phyloP scores from a whole-genome alignment of 2,888 invertebrate species.

The Gerosis bhagava region DNA sequence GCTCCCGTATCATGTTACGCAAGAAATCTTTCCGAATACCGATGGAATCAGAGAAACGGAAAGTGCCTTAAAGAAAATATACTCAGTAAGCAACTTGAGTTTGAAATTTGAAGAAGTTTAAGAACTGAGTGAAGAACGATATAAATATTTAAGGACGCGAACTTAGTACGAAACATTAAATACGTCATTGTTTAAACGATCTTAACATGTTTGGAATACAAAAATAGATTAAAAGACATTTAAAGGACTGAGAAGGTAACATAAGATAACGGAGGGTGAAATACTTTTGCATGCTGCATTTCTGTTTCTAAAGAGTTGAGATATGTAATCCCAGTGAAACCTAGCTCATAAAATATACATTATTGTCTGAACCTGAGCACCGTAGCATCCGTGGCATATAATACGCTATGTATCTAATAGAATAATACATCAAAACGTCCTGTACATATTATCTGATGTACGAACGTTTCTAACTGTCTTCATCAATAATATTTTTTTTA shows the following conservation, averaged over 20 bases:
- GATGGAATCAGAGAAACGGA: slow-evolving; percentile 29
- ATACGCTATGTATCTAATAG: slow-evolving; percentile 58
- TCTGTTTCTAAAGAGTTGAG: slow-evolving; percentile 6
- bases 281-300: slow-evolving; percentile 4
- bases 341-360: slow-evolving; percentile 33
- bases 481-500: slow-evolving; percentile 78
- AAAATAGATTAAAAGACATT: not conserved
- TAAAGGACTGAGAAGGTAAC: slow-evolving; percentile 1
- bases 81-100: not conserved
- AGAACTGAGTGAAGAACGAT: too few species aligned
- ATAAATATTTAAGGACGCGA: slow-evolving; percentile 19
- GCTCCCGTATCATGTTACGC: slow-evolving; percentile 41
- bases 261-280: slow-evolving; percentile 10
- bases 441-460: slow-evolving; percentile 49
- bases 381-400: slow-evolving; percentile 46
- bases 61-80: slow-evolving; percentile 8
- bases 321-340: slow-evolving; percentile 10
- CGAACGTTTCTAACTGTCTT: slow-evolving; percentile 61
- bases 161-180: slow-evolving; percentile 18
- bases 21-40: slow-evolving; percentile 34
- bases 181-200: slow-evolving; percentile 14
- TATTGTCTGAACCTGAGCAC: slow-evolving; percentile 42
- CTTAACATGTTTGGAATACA: slow-evolving; percentile 15
- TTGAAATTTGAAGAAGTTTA: slow-evolving; percentile 8
- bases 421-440: slow-evolving; percentile 61